phyloP scores from a whole-genome alignment of 37 sponge, comb jelly and placozoan genomes.

The Axinella damicornis region DNA sequence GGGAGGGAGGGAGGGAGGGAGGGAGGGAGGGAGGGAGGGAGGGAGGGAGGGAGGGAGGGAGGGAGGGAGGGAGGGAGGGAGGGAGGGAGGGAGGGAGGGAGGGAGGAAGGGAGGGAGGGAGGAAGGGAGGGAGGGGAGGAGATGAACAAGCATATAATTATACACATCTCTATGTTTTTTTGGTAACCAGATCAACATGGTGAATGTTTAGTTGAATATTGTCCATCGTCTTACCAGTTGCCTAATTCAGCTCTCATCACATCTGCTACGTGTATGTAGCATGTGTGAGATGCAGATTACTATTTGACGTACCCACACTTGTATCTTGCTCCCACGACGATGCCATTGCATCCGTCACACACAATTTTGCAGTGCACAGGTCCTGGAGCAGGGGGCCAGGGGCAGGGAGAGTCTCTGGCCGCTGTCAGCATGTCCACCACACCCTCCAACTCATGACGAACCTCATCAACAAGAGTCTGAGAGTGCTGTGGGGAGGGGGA shows the following conservation, averaged over 20 bases:
- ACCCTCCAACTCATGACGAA: neutral
- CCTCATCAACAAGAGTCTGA: neutral
- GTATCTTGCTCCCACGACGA: conserved; percentile 76
- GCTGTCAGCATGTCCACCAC: conserved; percentile 8
- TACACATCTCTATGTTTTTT: too few species aligned
- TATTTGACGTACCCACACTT: conserved; percentile 84
- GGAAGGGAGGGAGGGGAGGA: conserved; percentile 6
- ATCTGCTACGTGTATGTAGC: too few species aligned
- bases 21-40: conserved; percentile 1
- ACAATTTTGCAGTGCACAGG: conserved; percentile 56
- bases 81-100: neutral
- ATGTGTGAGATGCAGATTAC: too few species aligned
- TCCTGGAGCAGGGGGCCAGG: neutral
- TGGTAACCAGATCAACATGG: too few species aligned
- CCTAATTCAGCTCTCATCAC: too few species aligned
- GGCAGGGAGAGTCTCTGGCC: neutral
- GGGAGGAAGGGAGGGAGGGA: neutral
- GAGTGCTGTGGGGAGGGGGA: conserved; percentile 8
- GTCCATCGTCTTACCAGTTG: too few species aligned
- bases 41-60: neutral
- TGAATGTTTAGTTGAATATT: too few species aligned
- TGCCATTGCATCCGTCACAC: conserved; percentile 75
- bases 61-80: neutral
- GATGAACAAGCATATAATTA: too few species aligned
- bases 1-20: conserved; percentile 5